Evolutionary conservation across 2,797 vertebrate species (phyloP).

Genomic region (Crypturellus tataupa): DNA sequence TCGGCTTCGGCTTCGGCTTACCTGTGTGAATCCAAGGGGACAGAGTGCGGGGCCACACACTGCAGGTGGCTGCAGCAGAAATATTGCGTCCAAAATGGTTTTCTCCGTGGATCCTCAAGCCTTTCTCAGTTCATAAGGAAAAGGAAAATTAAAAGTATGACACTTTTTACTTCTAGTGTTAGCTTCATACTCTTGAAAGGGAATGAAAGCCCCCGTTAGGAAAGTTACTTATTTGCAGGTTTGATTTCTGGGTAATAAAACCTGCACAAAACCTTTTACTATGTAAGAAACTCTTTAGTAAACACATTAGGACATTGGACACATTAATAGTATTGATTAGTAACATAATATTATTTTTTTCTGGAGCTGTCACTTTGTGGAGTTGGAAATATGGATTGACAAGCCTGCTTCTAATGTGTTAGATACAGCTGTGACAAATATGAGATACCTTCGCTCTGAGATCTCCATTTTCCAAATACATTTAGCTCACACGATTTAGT

Average conservation of each 20-base stretch:
- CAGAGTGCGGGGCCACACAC: neutral
- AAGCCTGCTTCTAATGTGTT: neutral
- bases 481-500: neutral
- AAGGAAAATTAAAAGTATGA: neutral
- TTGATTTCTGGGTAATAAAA: neutral
- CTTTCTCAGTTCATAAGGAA: neutral
- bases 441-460: neutral
- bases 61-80: slow-evolving; percentile 25
- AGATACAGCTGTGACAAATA: neutral
- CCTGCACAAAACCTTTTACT: neutral
- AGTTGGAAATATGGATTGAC: neutral
- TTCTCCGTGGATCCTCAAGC: neutral
- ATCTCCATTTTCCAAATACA: neutral
- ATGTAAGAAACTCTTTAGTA: neutral
- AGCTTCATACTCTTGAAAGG: neutral
- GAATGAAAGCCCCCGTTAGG: neutral
- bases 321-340: neutral
- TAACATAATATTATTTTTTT: neutral
- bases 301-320: neutral
- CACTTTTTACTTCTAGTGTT: neutral
- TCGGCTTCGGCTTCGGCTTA: slow-evolving; percentile 44
- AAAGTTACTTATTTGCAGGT: neutral
- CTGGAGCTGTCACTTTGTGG: neutral
- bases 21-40: slow-evolving; percentile 35
- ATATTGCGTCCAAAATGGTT: neutral